phyloP scores from a whole-genome alignment of 1,140 invertebrate genomes.

The Chionoecetes opilio region DNA sequence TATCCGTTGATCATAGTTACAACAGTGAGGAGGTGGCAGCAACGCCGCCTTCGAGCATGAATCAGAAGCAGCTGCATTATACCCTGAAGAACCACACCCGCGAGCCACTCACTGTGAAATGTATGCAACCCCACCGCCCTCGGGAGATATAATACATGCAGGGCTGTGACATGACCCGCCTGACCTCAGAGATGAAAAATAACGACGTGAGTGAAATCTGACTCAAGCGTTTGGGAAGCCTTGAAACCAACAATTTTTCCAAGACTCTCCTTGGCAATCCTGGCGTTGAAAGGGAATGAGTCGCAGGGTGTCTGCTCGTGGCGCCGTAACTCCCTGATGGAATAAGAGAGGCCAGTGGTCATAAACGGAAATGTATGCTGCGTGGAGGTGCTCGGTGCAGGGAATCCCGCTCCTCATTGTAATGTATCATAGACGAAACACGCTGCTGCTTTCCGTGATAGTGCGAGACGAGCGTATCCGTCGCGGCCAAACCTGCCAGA shows the following conservation, averaged over 20 bases:
- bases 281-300: neutral
- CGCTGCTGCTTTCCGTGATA: neutral
- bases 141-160: neutral
- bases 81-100: neutral
- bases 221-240: neutral
- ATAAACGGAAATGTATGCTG: neutral
- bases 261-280: neutral
- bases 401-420: neutral
- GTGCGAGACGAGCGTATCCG: neutral
- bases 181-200: slow-evolving; percentile 1
- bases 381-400: neutral
- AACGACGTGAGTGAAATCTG: neutral
- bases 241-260: neutral
- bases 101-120: slow-evolving; percentile 48
- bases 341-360: neutral
- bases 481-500: neutral
- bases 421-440: neutral
- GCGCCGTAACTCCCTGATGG: neutral
- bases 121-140: slow-evolving; percentile 30
- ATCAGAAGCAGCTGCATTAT: slow-evolving; percentile 11
- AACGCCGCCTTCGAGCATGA: neutral
- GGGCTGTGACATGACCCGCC: neutral
- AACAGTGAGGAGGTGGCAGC: neutral
- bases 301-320: neutral
- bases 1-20: neutral